These are phyloP conservation scores for Neodiprion lecontei DNA, from an alignment of 1,140 invertebrate genomes.

Conservation along the genomic window DNA sequence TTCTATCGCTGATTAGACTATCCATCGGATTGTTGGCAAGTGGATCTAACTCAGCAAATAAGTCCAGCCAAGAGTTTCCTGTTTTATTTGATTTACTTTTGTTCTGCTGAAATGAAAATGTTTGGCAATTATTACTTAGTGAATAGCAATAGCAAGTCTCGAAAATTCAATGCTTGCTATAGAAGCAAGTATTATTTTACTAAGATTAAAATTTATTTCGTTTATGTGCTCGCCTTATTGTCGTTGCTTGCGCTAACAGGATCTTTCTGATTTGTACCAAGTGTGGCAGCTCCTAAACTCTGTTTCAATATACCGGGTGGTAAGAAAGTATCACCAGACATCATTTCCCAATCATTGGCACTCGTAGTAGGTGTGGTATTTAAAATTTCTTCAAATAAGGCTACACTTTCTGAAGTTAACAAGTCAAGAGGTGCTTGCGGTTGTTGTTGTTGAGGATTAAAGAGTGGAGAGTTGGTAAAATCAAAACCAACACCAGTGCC, in stretches of 20 bases:
- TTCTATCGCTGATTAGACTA: slow-evolving; percentile 45
- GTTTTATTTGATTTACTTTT: slow-evolving; percentile 36
- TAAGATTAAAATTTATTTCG: background rate
- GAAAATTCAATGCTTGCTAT: background rate
- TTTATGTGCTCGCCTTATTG: background rate
- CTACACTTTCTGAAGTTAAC: slow-evolving; percentile 49
- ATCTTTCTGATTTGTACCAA: slow-evolving; percentile 23
- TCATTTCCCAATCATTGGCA: slow-evolving; percentile 46
- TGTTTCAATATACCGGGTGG: slow-evolving; percentile 56
- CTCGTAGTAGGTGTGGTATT: slow-evolving; percentile 32
- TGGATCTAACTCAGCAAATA: slow-evolving; percentile 94
- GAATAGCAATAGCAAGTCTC: no score
- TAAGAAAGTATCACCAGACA: slow-evolving; percentile 53
- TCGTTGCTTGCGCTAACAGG: background rate
- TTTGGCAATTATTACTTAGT: background rate
- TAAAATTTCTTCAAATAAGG: slow-evolving; percentile 55
- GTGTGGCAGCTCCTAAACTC: slow-evolving; percentile 47
- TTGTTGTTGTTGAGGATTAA: slow-evolving; percentile 30
- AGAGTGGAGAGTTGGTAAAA: slow-evolving; percentile 34
- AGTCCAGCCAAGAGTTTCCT: slow-evolving; percentile 78
- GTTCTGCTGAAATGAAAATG: background rate
- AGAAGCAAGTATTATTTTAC: background rate
- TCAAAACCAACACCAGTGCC: slow-evolving; percentile 33
- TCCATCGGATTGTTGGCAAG: slow-evolving; percentile 73
- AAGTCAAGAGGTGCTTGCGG: slow-evolving; percentile 44